Base-by-base conservation (phyloP, 2,888 invertebrate species). In the Tenodera sinensis region DNA sequence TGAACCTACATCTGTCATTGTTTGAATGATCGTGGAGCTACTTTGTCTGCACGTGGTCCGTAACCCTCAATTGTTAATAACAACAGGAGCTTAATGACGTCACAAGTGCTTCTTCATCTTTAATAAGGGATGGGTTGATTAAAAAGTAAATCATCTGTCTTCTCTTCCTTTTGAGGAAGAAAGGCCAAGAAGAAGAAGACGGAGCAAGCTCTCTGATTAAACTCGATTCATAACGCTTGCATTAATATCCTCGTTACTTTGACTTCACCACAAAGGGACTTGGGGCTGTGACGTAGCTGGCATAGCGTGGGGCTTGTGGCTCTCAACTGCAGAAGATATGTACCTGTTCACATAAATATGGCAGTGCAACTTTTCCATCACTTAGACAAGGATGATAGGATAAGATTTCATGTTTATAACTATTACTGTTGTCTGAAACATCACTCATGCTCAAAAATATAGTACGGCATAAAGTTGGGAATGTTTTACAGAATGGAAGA, bases 281-380 rank as follows among this genome's bases (percentile, higher is more conserved):
- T 34, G 34, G 28, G 42, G 88, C 47, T 83, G 47, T 83, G 28
- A 47, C n/a, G 88, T 28, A 27, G 34, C 83, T 20, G 4, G 30
- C 94, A 94, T 34, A 34, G 34, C 34, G 34, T 34, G 42, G 42
- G 42, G 42, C 42, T 42, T 42, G 42, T 42, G 42, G 42, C 42
- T 42, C 42, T 42, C 42, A 12, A 12, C 42, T 42, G 12, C 42
- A 42, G 42, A 42, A 42, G 42, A 42, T 42, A 12, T 34, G 42
- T 42, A 42, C 42, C 42, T 42, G 42, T 42, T 42, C 34, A 42
- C 42, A 8, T 34, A 34, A 34, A 34, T 6, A 34, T 34, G 42
- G 12, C 42, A 42, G 12, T 42, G 42, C 34, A 34, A 34, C 34
- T 34, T 34, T 34, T 42, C n/a, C 42, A 12, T 42, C 42, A 12